Evolutionary conservation across 2,113 vertebrate genomes (phyloP), one percentile per base, ranked within the genome.

Genomic region (Hemichromis elongatus): DNA sequence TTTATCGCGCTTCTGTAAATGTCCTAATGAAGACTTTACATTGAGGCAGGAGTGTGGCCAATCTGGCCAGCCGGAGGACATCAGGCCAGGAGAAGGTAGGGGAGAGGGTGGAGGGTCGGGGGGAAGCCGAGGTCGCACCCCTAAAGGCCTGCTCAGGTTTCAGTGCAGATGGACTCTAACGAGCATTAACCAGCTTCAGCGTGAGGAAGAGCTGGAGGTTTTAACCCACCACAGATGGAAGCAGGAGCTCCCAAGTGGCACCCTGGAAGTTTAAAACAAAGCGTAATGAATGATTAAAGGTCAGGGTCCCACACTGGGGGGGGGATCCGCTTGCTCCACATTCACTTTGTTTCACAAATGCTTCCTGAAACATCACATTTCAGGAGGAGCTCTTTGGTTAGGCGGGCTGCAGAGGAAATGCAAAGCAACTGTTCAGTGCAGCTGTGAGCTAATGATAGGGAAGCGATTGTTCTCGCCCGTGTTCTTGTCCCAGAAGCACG

Each of bases 121-220:
- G 83, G 75, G 79, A 88, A 57, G 54, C 73, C 4, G 55, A 89
- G 82, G 84, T 81, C 77, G 26, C 19, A 26, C 35, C 70, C 45
- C 30, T 4, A 54, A 88, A 86, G 63, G 77, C 21, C 82, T 40
- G 77, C 87, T 93, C 91, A 82, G 54, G 88, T 94, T 94, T 93
- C 89, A 79, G 2, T 55, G 30, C 88, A 92, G 93, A 93, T 93
- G 88, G 89, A 79, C 82, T 80, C 85, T 83, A 90, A 90, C 81
- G 77, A 86, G 83, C 82, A 37, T 73, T 82, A 81, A 90, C 47
- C 78, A 54, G 73, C 89, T 86, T 87, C 40, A 70, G 79, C 59
- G 63, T n/a, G 55, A 57, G 80, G 45, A 68, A 80, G 85, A 78
- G 59, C 59, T 37, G 2, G 6, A 12, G n/a, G 55, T 89, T 93